A percentile compares a stretch with the other conserved stretches of the same genome.
phyloP scores from a whole-genome alignment of 2,113 vertebrate species.

The Platycercus adscitus region DNA sequence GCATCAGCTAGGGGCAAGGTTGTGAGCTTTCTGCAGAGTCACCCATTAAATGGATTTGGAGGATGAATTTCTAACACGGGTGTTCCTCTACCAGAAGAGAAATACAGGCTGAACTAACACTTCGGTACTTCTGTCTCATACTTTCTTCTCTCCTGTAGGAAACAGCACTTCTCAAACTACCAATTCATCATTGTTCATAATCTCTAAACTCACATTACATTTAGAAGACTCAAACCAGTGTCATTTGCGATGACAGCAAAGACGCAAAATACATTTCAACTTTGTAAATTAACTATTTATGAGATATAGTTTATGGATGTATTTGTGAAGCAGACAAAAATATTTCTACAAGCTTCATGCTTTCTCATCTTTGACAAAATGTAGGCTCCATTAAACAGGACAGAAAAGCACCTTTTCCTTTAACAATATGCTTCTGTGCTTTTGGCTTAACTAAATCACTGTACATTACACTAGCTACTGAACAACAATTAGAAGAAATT shows the following conservation, averaged over 20 bases:
- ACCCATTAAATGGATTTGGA: background rate
- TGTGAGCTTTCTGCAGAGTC: background rate
- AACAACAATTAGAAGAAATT: background rate
- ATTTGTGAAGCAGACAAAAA: background rate
- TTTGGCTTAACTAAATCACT: background rate
- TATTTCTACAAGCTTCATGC: background rate
- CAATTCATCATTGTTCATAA: background rate
- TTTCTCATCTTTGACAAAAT: background rate
- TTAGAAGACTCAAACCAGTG: background rate
- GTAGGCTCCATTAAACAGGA: background rate
- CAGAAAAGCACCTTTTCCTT: background rate
- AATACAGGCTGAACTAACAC: background rate
- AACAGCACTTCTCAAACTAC: background rate
- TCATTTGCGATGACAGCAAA: background rate
- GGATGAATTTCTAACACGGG: background rate
- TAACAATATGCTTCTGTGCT: background rate
- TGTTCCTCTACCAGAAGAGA: background rate
- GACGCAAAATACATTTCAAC: background rate
- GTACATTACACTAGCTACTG: background rate
- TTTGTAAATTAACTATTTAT: background rate
- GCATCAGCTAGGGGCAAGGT: background rate
- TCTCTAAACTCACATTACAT: background rate
- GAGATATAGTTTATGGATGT: background rate
- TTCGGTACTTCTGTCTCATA: background rate
- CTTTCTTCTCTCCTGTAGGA: background rate